Percentiles rank a stretch among this genome's conserved stretches.
phyloP scores from a whole-genome alignment of 2,113 vertebrate species.

The Lasiurus borealis region DNA sequence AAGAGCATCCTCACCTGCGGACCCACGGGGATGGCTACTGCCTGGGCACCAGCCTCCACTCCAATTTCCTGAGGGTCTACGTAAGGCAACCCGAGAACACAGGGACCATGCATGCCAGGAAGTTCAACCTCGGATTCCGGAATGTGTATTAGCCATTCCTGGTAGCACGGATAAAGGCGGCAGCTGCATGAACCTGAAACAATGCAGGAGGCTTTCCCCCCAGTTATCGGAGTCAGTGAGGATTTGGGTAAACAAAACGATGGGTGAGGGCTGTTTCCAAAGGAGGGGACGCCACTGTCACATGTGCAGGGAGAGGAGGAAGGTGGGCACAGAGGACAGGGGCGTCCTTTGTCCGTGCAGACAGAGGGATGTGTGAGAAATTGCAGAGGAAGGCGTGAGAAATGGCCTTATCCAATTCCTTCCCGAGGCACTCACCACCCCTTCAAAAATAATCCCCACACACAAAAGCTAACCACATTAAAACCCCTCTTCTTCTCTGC shows the following conservation, averaged over 20 bases:
- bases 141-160: neutral
- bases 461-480: neutral
- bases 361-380: neutral
- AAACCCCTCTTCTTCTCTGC: neutral
- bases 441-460: neutral
- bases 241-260: neutral
- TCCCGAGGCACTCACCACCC: neutral
- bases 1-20: neutral
- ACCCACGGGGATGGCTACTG: rapidly evolving
- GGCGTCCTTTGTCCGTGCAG: rapidly evolving
- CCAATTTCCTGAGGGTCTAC: neutral
- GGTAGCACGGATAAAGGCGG: neutral
- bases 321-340: neutral
- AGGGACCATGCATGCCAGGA: neutral
- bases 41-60: rapidly evolving
- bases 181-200: neutral
- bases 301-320: neutral
- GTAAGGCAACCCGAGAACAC: neutral
- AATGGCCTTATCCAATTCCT: neutral
- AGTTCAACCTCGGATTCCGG: neutral
- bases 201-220: neutral
- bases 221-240: neutral
- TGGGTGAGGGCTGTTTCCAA: too few relatives aligned
- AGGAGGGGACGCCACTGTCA: neutral
- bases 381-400: neutral